Base-by-base conservation (phyloP, 2,113 vertebrate genomes). In the Ariopsis seemanni region DNA sequence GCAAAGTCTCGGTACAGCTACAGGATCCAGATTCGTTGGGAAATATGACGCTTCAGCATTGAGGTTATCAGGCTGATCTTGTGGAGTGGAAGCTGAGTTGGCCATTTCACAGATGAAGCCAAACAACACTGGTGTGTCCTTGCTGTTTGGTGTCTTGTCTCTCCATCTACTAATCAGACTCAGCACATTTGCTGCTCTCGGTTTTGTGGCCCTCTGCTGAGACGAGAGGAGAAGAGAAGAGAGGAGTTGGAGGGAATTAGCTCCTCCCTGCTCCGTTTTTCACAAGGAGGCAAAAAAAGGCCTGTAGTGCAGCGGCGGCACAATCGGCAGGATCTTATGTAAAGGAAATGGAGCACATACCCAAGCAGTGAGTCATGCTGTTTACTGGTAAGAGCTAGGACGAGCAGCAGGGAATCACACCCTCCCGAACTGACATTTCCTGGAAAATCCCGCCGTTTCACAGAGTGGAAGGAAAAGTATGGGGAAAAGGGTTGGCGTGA, bases 381-480 rank as follows among this genome's bases (percentile, higher is more conserved):
- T 95, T 95, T 96, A 95, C 95, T 94, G 95, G 93, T 95, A 95
- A 93, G 92, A 94, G 71, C 90, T 86, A 91, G 89, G 92, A 94
- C 92, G 91, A 92, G 91, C 90, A 90, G 94, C 90, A 95, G 92
- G 94, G 94, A 95, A 95, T 95, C 93, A 94, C 94, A 93, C 95
- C 95, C 94, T 93, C 92, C 91, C 90, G 52, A 91, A 92, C 92
- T 94, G 93, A 94, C 91, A 91, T 95, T 95, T 95, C 94, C 94
- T 94, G 95, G 94, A 96, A 95, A 96, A 94, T 94, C 94, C 94
- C 87, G 93, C 93, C 93, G 92, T 95, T 95, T 95, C 93, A 52
- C 71, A 8, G 92, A 88, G 91, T 91, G 94, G 94, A 95, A 95
- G 95, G 94, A 95, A 96, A 95, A 95, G 93, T 94, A 94, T 90